Evolutionary conservation across 2,888 invertebrate species (phyloP).

Genomic region (Gerosis bhagava): DNA sequence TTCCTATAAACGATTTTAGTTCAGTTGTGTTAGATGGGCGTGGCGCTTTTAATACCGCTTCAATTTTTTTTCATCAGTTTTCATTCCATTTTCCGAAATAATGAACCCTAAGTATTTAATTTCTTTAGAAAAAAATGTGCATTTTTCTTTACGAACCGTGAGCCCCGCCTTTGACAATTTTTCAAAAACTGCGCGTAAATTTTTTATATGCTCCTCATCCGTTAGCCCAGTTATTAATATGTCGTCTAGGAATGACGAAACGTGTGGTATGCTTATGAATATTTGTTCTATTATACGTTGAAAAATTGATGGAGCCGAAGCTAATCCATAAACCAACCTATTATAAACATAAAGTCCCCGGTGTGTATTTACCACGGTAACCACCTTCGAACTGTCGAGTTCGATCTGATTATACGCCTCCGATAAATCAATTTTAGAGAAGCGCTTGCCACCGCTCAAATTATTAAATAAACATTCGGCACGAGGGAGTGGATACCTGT

Average conservation of each 20-base stretch:
- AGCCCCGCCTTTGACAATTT: not conserved
- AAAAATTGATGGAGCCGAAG: slow-evolving; percentile 1
- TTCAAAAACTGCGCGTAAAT: not conserved
- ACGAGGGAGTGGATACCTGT: slow-evolving; percentile 3
- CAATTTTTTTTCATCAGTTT: not conserved
- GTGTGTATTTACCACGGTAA: slow-evolving; percentile 7
- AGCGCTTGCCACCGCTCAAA: not conserved
- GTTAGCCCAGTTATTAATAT: slow-evolving; percentile 1
- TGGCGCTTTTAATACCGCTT: not conserved
- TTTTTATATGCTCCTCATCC: not conserved
- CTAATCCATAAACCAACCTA: not conserved
- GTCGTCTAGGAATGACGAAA: slow-evolving; percentile 7
- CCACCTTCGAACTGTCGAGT: not conserved
- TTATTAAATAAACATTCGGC: not conserved
- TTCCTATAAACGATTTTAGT: slow-evolving; percentile 6
- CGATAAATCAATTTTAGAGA: slow-evolving; percentile 8
- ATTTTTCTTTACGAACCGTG: not conserved
- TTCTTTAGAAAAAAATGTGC: slow-evolving; percentile 2
- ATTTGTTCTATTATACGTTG: not conserved
- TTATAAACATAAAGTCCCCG: slow-evolving; percentile 1
- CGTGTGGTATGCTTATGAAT: too few relatives aligned
- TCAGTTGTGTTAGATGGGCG: not conserved
- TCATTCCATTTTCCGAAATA: not conserved
- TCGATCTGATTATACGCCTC: slow-evolving; percentile 1
- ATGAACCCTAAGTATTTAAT: slow-evolving; percentile 3